These are phyloP conservation scores for Xanthorhoe spadicearia DNA, from an alignment of 2,888 invertebrate genomes.

Conservation along the genomic window DNA sequence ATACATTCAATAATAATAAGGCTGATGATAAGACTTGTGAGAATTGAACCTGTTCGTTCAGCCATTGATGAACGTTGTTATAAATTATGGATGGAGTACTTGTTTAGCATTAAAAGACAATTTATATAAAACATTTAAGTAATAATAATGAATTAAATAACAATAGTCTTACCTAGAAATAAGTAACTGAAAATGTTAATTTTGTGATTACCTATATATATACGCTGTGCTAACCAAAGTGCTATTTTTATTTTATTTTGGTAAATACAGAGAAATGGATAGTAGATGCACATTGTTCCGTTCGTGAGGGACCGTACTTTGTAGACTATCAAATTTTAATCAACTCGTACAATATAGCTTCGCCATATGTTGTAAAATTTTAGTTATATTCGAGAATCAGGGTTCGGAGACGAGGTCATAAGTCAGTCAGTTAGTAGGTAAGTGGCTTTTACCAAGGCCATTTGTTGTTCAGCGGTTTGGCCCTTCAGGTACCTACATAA, in stretches of 20 bases:
- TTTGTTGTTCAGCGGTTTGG: constrained; percentile 57
- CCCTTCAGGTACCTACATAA: constrained; percentile 57
- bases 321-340: constrained; percentile 36
- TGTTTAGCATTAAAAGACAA: no score
- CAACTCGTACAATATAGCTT: constrained; percentile 29
- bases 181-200: no score
- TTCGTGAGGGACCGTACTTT: constrained; percentile 20
- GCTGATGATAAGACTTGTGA: no score
- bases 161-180: no score
- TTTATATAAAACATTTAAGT: no score
- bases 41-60: no score
- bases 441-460: constrained; percentile 58
- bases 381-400: constrained; percentile 48
- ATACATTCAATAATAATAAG: no score
- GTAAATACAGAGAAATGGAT: background rate
- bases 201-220: no score
- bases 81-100: no score
- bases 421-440: constrained; percentile 57
- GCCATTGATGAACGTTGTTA: no score
- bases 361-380: constrained; percentile 41
- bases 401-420: constrained; percentile 54
- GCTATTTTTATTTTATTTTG: background rate
- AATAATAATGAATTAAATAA: no score
- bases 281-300: background rate
- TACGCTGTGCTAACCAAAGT: no score